A percentile compares a stretch with the other conserved stretches of the same genome.
phyloP scores from a whole-genome alignment of 1,140 invertebrate genomes.

The Atopsyche davidsoni region DNA sequence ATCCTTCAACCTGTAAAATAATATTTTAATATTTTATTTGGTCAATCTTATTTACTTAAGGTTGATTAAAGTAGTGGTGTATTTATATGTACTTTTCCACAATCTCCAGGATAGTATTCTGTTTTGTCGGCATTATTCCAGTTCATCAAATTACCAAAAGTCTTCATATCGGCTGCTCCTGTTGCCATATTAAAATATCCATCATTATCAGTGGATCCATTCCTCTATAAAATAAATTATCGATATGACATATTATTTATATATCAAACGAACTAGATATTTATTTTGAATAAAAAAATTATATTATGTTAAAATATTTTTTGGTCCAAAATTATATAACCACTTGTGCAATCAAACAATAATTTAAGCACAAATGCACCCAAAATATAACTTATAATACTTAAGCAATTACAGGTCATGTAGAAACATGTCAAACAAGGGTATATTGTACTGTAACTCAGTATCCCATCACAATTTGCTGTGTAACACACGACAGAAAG shows the following conservation, averaged over 20 bases:
- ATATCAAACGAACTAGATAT: too few relatives aligned
- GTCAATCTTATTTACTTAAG: background rate
- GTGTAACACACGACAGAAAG: background rate
- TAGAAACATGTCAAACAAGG: background rate
- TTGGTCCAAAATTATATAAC: too few relatives aligned
- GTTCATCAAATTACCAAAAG: slow-evolving; percentile 57
- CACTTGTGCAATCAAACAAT: too few relatives aligned
- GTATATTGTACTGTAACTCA: background rate
- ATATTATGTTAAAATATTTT: too few relatives aligned
- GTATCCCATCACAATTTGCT: background rate
- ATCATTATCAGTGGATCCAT: slow-evolving; percentile 63
- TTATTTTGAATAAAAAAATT: too few relatives aligned
- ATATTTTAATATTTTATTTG: slow-evolving; percentile 2
- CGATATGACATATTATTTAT: slow-evolving; percentile 5
- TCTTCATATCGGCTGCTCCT: slow-evolving; percentile 50
- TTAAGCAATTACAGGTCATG: too few relatives aligned
- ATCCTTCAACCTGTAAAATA: slow-evolving; percentile 52
- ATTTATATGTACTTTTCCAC: slow-evolving; percentile 40
- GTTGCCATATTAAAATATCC: slow-evolving; percentile 70
- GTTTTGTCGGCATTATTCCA: slow-evolving; percentile 64
- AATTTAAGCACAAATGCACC: too few relatives aligned
- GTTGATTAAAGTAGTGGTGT: background rate
- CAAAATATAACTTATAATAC: too few relatives aligned
- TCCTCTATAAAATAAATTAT: slow-evolving; percentile 53
- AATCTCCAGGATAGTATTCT: slow-evolving; percentile 53